Conservation (phyloP, 2,113 vertebrate species). For the Pungitius pungitius region DNA sequence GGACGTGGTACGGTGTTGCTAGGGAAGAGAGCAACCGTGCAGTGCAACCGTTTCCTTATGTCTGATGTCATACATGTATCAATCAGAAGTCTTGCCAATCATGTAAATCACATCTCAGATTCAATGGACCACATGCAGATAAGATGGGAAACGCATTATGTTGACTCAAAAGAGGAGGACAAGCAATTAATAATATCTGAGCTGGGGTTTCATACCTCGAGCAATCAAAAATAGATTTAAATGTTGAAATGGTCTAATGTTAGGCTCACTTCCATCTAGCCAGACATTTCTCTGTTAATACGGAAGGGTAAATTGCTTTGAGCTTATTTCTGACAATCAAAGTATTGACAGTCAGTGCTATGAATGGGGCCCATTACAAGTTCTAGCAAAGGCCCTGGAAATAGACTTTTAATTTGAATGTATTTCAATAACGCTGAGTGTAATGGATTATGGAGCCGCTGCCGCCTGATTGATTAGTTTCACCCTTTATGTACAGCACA, state of each 20-base stretch:
- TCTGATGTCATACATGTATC: conserved; percentile 56
- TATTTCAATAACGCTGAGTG: conserved; percentile 72
- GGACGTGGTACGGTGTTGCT: background rate
- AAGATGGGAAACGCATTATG: conserved; percentile 64
- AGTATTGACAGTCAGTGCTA: conserved; percentile 62
- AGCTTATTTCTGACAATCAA: conserved; percentile 75
- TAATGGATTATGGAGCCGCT: conserved; percentile 68
- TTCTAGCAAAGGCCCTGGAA: conserved; percentile 61
- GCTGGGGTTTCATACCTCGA: conserved; percentile 64
- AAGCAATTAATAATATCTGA: conserved; percentile 75
- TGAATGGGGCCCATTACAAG: conserved; percentile 72
- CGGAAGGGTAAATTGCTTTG: conserved; percentile 64
- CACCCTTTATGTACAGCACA: conserved; percentile 63
- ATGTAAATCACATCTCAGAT: conserved; percentile 69
- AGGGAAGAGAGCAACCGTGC: background rate
- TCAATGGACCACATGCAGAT: conserved; percentile 57
- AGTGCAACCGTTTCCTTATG: conserved; percentile 12
- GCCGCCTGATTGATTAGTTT: conserved; percentile 74
- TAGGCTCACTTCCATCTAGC: conserved; percentile 43
- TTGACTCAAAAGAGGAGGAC: conserved; percentile 69
- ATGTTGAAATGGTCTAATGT: conserved; percentile 62
- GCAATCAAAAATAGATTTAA: conserved; percentile 75
- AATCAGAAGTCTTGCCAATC: conserved; percentile 68
- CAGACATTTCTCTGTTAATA: conserved; percentile 54
- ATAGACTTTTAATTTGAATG: conserved; percentile 75